Evolutionary conservation across 1,140 invertebrate species (phyloP).

Genomic region (Drosophila mayri): DNA sequence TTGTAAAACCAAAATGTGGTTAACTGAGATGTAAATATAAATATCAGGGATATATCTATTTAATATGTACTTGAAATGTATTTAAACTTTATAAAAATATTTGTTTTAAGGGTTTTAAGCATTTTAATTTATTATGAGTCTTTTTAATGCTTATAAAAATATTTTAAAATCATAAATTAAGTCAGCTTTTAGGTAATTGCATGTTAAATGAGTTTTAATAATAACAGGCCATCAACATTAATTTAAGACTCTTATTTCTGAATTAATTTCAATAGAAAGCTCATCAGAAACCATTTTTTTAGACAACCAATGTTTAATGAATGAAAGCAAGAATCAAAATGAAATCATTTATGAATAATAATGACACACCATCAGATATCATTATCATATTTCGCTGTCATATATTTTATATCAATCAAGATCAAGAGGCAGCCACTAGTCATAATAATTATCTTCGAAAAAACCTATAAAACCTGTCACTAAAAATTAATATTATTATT

Average conservation of each 20-base stretch:
- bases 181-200: background rate
- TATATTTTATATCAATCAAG: conserved; percentile 7
- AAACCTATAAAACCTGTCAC: background rate
- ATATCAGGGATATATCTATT: background rate
- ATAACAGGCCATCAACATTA: no score
- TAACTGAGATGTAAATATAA: background rate
- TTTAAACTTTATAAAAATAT: background rate
- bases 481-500: background rate
- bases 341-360: background rate
- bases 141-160: background rate
- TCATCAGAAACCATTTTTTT: background rate
- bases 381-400: conserved; percentile 1
- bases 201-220: background rate
- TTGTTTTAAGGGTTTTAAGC: no score
- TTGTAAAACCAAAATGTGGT: background rate
- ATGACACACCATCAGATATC: conserved; percentile 5
- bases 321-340: background rate
- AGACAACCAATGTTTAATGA: background rate
- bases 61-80: background rate
- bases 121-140: no score
- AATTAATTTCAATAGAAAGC: background rate
- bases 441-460: background rate
- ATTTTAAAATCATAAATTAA: background rate
- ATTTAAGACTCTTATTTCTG: no score
- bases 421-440: conserved; percentile 3